phyloP scores from a whole-genome alignment of 2,888 invertebrate species.

The Melanophora roralis region DNA sequence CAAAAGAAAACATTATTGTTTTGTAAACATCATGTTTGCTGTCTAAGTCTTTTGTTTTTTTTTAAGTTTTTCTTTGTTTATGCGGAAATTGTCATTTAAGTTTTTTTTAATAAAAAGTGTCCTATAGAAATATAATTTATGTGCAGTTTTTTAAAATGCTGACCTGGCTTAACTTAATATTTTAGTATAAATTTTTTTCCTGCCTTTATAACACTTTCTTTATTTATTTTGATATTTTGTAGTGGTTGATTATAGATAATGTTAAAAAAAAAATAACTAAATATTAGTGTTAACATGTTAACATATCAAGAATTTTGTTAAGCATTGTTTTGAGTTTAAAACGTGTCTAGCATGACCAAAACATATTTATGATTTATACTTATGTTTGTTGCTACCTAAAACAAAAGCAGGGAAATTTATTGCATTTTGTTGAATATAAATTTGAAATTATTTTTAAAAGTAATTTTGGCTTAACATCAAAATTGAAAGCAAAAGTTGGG shows the following conservation, averaged over 20 bases:
- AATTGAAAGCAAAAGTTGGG: slow-evolving; percentile 42
- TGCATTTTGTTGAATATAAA: no score
- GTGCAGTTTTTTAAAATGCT: background rate
- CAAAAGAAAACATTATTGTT: background rate
- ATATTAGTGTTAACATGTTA: slow-evolving; percentile 31
- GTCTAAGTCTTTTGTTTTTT: slow-evolving; percentile 20
- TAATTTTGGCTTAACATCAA: background rate
- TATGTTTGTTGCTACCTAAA: background rate
- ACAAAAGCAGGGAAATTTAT: background rate
- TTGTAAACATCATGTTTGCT: background rate
- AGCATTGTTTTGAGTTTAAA: slow-evolving; percentile 25
- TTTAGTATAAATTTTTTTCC: no score
- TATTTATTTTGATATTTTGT: background rate
- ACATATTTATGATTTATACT: slow-evolving; percentile 30
- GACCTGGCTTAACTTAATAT: slow-evolving; percentile 47
- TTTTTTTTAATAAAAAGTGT: background rate
- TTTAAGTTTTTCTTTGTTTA: background rate
- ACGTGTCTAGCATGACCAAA: slow-evolving; percentile 51
- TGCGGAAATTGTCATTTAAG: slow-evolving; percentile 42
- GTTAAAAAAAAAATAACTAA: background rate
- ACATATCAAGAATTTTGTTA: slow-evolving; percentile 10
- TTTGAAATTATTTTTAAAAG: no score
- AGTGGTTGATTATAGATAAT: slow-evolving; percentile 14
- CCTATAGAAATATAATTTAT: background rate
- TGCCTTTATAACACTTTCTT: background rate